Evolutionary conservation across 2,797 vertebrate species (phyloP), one percentile per base, ranked within the genome.

Genomic region (Pangasius krempfi): DNA sequence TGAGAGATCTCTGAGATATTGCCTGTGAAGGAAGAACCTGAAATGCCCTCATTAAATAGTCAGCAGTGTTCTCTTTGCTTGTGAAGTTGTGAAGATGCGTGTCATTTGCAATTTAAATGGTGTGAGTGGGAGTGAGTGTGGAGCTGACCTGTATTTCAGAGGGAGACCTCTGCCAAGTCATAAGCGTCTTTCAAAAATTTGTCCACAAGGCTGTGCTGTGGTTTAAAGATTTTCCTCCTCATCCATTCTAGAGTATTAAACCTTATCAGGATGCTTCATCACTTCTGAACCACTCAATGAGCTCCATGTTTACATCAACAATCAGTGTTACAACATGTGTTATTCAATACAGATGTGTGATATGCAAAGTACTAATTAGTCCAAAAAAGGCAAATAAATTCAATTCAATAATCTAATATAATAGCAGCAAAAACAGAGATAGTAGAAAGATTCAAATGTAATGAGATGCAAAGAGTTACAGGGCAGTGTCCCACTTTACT

Each of bases 201-300:
- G 22, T 68, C 86, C 89, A 87, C 89, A 79, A 89, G 89, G 86
- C 54, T 73, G 89, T 70, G 75, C 89, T 89, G 75, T 87, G 73
- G 82, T 30, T 37, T 87, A 56, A 54, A 50, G 33, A 20, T 9
- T 79, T 83, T 64, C n/a, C 14, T 66, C 8, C 25, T 33, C 47
- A 20, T 68, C 27, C 54, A 18, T 85, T 85, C 27, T 81, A 60
- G 62, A 37, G 72, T 52, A 70, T 54, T 80, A 27, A 54, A 84
- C 44, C 70, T 89, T 37, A 87, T 58, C 80, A 78, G 33, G 70
- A 64, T 70, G 7, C 85, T 86, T 89, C 78, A 89, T 89, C 84
- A 86, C 40, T 86, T 54, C 64, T 40, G 78, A 82, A 82, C 85
- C 56, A 89, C 88, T 86, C 72, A 50, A 56, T 22, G 9, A 58